phyloP scores from a whole-genome alignment of 1,140 invertebrate species.

The Pachypsylla venusta region DNA sequence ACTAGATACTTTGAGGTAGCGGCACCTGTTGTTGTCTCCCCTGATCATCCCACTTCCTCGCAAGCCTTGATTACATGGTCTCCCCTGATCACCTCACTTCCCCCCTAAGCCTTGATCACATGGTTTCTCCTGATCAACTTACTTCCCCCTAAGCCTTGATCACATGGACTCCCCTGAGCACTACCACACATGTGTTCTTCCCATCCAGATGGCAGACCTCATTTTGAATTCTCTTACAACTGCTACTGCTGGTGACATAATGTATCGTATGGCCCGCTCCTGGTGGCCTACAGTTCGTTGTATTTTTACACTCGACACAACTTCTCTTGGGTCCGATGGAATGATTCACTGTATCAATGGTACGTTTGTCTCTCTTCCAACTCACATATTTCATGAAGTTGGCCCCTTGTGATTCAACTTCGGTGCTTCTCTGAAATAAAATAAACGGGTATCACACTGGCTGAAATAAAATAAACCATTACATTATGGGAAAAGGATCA shows the following conservation, averaged over 20 bases:
- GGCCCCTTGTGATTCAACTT: neutral
- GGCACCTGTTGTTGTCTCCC: no score
- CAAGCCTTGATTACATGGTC: no score
- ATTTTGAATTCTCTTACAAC: neutral
- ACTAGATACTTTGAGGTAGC: no score
- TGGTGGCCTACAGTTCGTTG: neutral
- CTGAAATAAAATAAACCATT: no score
- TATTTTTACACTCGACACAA: neutral
- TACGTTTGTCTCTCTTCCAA: neutral
- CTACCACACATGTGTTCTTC: neutral
- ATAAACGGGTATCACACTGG: no score
- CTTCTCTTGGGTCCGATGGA: neutral
- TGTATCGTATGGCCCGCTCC: neutral
- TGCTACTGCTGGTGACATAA: neutral
- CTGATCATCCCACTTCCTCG: no score
- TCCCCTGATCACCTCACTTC: no score
- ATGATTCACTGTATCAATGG: neutral
- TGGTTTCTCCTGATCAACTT: neutral
- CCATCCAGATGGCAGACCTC: slow-evolving; percentile 1
- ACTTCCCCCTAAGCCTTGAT: neutral
- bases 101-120: no score
- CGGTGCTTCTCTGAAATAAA: neutral
- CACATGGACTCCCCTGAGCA: slow-evolving; percentile 2
- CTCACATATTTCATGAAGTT: neutral
- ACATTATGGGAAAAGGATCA: no score